These are phyloP conservation scores for Thumatha senex DNA, from an alignment of 2,888 invertebrate species.

Conservation along the genomic window DNA sequence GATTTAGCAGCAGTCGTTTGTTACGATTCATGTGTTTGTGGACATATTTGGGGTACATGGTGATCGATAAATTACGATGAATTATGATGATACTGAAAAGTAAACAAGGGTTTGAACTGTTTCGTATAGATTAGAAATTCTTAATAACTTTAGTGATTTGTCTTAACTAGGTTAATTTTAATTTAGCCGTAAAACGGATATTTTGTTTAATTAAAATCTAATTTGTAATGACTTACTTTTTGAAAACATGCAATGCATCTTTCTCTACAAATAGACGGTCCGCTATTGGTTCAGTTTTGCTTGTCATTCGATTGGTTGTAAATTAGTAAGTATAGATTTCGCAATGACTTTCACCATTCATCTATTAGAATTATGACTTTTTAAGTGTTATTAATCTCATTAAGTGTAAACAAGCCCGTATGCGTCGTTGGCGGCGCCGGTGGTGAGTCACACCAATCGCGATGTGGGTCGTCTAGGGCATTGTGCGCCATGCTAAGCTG, in stretches of 20 bases:
- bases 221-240: too few species aligned
- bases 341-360: constrained; percentile 34
- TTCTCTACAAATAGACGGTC: not conserved
- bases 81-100: not conserved
- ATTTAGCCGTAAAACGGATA: not conserved
- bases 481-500: constrained; percentile 49
- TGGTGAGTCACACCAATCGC: constrained; percentile 72
- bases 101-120: too few species aligned
- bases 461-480: constrained; percentile 70
- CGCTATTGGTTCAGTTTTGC: constrained; percentile 5
- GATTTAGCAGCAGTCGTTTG: constrained; percentile 39
- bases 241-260: too few species aligned
- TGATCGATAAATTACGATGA: not conserved
- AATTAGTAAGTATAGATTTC: constrained; percentile 21
- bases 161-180: too few species aligned
- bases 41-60: constrained; percentile 11
- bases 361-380: constrained; percentile 41
- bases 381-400: constrained; percentile 69
- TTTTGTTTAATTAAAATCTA: not conserved
- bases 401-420: constrained; percentile 73
- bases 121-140: too few species aligned
- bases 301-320: constrained; percentile 21
- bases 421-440: constrained; percentile 60
- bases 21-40: constrained; percentile 16
- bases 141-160: too few species aligned